phyloP scores from a whole-genome alignment of 1,140 invertebrate genomes.

The Vanessa atalanta region DNA sequence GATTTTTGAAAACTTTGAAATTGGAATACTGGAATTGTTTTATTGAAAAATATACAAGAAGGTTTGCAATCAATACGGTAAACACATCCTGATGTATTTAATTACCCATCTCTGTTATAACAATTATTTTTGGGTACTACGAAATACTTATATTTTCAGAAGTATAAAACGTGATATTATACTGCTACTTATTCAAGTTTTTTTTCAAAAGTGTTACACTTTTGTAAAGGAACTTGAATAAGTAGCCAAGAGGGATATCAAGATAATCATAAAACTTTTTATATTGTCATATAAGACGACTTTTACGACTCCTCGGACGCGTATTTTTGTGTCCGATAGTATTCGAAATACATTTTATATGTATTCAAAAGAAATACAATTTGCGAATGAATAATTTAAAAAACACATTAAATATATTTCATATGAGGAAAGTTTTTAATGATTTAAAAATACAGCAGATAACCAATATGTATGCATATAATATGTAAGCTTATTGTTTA shows the following conservation, averaged over 20 bases:
- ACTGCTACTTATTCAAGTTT: neutral
- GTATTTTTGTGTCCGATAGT: constrained; percentile 44
- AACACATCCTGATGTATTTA: no score
- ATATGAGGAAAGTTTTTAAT: neutral
- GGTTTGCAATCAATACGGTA: no score
- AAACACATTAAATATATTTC: neutral
- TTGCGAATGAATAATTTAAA: constrained; percentile 47
- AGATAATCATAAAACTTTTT: constrained; percentile 47
- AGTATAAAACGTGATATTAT: neutral
- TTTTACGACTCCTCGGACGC: constrained; percentile 40
- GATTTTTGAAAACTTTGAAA: no score
- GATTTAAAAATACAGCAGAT: no score
- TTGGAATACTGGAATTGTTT: no score
- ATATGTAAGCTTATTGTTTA: no score
- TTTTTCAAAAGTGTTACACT: neutral
- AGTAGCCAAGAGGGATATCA: constrained; percentile 33
- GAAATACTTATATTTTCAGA: neutral
- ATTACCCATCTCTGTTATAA: no score
- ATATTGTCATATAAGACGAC: constrained; percentile 46
- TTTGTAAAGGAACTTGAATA: constrained; percentile 35
- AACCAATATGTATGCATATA: no score
- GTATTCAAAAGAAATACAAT: constrained; percentile 48
- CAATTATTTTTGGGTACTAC: no score
- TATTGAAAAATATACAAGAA: no score
- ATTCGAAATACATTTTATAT: constrained; percentile 53